Percentiles rank a stretch among this genome's conserved stretches.
Evolutionary conservation across 2,797 vertebrate genomes (phyloP).

Genomic region (Lagorchestes hirsutus): DNA sequence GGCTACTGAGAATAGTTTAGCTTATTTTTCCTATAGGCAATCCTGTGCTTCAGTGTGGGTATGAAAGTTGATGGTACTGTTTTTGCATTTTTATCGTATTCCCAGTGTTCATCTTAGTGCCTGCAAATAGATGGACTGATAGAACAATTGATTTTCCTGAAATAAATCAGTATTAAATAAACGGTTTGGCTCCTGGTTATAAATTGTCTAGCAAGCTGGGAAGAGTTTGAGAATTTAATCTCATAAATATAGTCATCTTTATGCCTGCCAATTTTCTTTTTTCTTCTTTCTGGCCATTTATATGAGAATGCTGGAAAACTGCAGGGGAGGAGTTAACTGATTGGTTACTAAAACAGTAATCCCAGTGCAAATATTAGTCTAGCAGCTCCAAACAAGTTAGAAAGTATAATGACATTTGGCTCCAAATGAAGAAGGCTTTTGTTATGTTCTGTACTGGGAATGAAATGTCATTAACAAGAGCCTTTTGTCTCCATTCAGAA

Average conservation of each 20-base stretch:
- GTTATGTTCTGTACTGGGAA: constrained; percentile 72
- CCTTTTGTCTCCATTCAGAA: constrained; percentile 82
- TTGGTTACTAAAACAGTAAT: constrained; percentile 75
- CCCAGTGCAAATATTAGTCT: constrained; percentile 80
- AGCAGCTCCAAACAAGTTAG: constrained; percentile 70
- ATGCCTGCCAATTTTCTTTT: constrained; percentile 68
- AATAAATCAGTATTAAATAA: constrained; percentile 79
- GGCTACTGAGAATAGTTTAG: not conserved
- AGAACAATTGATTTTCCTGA: constrained; percentile 72
- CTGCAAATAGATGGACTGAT: constrained; percentile 21
- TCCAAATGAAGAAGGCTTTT: constrained; percentile 78
- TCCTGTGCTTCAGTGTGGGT: constrained; percentile 22
- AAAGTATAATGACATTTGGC: constrained; percentile 77
- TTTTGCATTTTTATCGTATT: not conserved
- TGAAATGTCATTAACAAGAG: constrained; percentile 81
- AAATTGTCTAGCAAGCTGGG: constrained; percentile 77
- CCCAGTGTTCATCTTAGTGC: not conserved
- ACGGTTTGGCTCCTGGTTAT: constrained; percentile 75
- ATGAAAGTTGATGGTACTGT: not conserved
- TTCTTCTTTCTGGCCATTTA: constrained; percentile 65
- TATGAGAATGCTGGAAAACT: constrained; percentile 68
- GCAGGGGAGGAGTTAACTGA: constrained; percentile 76
- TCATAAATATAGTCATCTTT: constrained; percentile 78
- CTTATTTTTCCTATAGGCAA: constrained; percentile 11
- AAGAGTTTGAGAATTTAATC: constrained; percentile 77